phyloP scores from a whole-genome alignment of 2,888 invertebrate species.

The Polymixis flavicincta region DNA sequence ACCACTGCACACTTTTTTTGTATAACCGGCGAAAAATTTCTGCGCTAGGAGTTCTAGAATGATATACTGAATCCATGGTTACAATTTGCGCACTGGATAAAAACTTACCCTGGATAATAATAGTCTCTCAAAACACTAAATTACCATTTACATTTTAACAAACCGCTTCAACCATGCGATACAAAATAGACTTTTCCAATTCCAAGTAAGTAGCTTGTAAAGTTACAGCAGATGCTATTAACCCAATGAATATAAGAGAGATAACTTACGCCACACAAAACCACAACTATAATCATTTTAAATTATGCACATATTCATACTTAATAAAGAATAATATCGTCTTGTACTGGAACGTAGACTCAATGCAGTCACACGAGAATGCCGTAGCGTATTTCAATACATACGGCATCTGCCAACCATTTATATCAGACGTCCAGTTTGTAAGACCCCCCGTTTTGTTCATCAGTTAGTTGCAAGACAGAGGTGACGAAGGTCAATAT shows the following conservation, averaged over 20 bases:
- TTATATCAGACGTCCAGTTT: slow-evolving; percentile 71
- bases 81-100: too few species aligned
- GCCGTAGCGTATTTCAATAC: slow-evolving; percentile 77
- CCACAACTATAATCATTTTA: slow-evolving; percentile 31
- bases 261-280: slow-evolving; percentile 20
- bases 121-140: background rate
- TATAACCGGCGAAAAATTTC: too few species aligned
- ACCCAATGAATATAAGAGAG: slow-evolving; percentile 5
- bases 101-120: too few species aligned
- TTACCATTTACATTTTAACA: background rate
- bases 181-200: background rate
- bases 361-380: slow-evolving; percentile 71
- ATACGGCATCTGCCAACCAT: slow-evolving; percentile 73
- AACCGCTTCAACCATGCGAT: background rate
- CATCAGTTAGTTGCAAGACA: slow-evolving; percentile 26
- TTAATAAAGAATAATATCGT: slow-evolving; percentile 55
- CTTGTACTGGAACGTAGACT: slow-evolving; percentile 54
- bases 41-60: too few species aligned
- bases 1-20: too few species aligned
- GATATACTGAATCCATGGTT: too few species aligned
- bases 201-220: background rate
- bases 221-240: slow-evolving; percentile 1
- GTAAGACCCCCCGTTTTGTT: slow-evolving; percentile 41
- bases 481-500: slow-evolving; percentile 41
- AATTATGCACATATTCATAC: slow-evolving; percentile 44